phyloP scores from a whole-genome alignment of 1,140 invertebrate species.

The Platyscapa corneri region DNA sequence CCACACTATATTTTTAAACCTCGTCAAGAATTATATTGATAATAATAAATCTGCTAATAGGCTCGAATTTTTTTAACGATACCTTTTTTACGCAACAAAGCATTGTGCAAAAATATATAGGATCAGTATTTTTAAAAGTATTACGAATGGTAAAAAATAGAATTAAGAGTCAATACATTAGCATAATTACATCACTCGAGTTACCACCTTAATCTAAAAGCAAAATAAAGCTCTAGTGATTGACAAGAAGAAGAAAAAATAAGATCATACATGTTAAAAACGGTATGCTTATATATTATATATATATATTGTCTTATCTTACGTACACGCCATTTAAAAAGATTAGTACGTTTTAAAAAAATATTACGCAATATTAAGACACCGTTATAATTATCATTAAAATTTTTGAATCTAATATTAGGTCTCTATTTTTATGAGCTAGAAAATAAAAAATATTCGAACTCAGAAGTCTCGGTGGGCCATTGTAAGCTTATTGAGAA shows the following conservation, averaged over 20 bases:
- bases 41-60: too few species aligned
- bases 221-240: not conserved
- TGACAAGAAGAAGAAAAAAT: not conserved
- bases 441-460: slow-evolving; percentile 53
- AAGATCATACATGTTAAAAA: not conserved
- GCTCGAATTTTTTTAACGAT: too few species aligned
- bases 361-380: not conserved
- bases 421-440: not conserved
- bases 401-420: slow-evolving; percentile 3
- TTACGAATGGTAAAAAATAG: not conserved
- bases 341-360: slow-evolving; percentile 7
- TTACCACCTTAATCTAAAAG: not conserved
- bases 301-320: slow-evolving; percentile 25
- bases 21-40: too few species aligned
- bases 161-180: not conserved
- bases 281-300: not conserved
- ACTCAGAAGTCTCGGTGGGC: too few species aligned
- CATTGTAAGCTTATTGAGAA: slow-evolving; percentile 88
- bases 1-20: too few species aligned
- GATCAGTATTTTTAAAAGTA: not conserved
- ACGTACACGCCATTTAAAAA: not conserved
- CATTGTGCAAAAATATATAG: not conserved
- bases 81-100: not conserved
- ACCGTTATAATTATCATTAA: not conserved
- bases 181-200: not conserved